These are phyloP conservation scores for Trachelus stipa DNA, from an alignment of 2,888 invertebrate genomes.

Conservation along the genomic window DNA sequence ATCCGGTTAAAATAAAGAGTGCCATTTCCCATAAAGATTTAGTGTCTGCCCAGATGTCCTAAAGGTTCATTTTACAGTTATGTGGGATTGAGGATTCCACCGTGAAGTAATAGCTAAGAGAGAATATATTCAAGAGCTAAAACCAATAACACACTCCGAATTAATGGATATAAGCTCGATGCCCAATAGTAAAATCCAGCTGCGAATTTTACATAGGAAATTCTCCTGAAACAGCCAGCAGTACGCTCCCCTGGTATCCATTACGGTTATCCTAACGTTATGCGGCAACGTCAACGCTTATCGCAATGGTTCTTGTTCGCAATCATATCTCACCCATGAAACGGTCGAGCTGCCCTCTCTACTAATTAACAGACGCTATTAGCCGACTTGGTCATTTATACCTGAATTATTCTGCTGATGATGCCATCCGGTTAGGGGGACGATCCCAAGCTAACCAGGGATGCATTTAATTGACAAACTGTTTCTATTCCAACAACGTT, in stretches of 20 bases:
- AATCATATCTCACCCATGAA: conserved; percentile 38
- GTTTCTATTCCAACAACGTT: not conserved
- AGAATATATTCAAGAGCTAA: not conserved
- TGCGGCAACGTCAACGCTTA: not conserved
- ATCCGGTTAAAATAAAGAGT: not conserved
- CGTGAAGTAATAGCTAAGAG: not conserved
- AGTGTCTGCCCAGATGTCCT: not conserved
- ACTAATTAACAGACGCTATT: conserved; percentile 52
- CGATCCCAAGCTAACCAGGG: not conserved
- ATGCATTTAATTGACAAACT: not conserved
- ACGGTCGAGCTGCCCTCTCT: conserved; percentile 28
- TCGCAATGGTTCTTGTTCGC: not conserved
- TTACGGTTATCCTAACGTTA: not conserved
- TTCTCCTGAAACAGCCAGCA: not conserved
- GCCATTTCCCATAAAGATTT: not conserved
- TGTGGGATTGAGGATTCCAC: not conserved
- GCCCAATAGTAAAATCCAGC: not conserved
- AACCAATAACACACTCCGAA: not conserved
- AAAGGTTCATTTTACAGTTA: not conserved
- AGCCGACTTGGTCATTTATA: conserved; percentile 50
- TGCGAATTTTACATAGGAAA: not conserved
- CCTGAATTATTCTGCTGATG: conserved; percentile 46
- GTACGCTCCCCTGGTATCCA: not conserved
- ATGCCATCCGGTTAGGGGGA: not conserved
- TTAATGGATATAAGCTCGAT: not conserved